These are phyloP conservation scores for Onthophagus sagittarius DNA, from an alignment of 2,888 invertebrate species.

Conservation along the genomic window DNA sequence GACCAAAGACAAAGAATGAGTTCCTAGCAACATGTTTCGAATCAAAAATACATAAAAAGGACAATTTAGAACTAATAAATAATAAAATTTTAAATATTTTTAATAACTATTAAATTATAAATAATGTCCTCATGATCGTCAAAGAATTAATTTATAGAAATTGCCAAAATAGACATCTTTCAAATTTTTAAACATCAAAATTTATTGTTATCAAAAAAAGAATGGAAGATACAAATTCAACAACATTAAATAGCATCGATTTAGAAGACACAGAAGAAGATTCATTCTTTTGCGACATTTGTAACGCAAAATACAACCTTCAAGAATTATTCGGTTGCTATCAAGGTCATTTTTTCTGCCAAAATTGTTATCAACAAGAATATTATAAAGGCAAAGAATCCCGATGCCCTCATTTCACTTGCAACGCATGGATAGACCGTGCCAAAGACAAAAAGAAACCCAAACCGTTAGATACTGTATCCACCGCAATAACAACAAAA, in stretches of 20 bases:
- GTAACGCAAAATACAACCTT: conserved; percentile 25
- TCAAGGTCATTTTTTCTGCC: conserved; percentile 32
- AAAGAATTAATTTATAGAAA: no score
- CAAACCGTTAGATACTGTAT: conserved; percentile 8
- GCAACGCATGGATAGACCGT: conserved; percentile 24
- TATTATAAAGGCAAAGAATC: conserved; percentile 27
- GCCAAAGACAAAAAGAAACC: neutral
- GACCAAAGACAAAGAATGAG: no score
- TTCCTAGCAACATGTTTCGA: no score
- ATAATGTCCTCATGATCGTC: no score
- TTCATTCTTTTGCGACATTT: conserved; percentile 27
- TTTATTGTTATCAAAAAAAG: neutral
- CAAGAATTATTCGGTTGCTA: conserved; percentile 30
- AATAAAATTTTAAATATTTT: no score
- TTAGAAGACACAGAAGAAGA: conserved; percentile 13
- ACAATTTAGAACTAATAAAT: no score
- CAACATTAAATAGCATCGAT: conserved; percentile 4
- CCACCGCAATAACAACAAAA: conserved; percentile 17
- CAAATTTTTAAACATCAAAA: neutral
- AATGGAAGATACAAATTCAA: conserved; percentile 9
- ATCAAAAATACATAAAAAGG: no score
- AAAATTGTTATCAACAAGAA: conserved; percentile 29
- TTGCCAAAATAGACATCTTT: neutral
- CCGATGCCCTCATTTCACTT: conserved; percentile 26
- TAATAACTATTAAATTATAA: no score